These are phyloP conservation scores for Schizotus pectinicornis DNA, from an alignment of 2,888 invertebrate genomes.

Conservation along the genomic window DNA sequence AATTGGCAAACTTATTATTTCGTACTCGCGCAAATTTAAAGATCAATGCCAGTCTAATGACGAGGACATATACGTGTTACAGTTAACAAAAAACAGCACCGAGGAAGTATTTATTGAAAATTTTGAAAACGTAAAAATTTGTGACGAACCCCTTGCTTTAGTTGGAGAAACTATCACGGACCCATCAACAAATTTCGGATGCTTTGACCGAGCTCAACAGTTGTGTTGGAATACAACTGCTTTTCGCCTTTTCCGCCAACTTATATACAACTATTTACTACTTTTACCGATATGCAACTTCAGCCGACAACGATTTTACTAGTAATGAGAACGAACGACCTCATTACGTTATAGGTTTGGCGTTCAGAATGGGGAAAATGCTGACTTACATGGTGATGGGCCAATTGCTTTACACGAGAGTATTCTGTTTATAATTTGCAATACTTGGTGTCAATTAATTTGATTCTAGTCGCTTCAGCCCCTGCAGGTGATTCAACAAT, in stretches of 20 bases:
- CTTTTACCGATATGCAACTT: constrained; percentile 6
- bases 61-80: not conserved
- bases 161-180: constrained; percentile 15
- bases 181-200: constrained; percentile 21
- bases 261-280: constrained; percentile 8
- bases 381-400: constrained; percentile 32
- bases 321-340: constrained; percentile 33
- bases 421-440: not conserved
- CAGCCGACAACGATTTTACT: constrained; percentile 16
- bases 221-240: constrained; percentile 2
- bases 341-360: constrained; percentile 31
- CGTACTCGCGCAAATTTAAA: not conserved
- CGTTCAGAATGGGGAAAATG: constrained; percentile 30
- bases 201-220: constrained; percentile 9
- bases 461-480: constrained; percentile 6
- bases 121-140: not conserved
- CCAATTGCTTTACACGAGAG: constrained; percentile 22
- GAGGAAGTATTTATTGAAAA: not conserved
- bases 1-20: not conserved
- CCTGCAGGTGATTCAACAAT: constrained; percentile 23
- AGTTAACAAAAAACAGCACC: not conserved
- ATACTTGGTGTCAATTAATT: not conserved
- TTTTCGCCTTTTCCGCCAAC: not conserved
- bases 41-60: not conserved
- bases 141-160: not conserved